Conservation (phyloP, 2,797 vertebrate species). For the Craterocephalus amniculus region DNA sequence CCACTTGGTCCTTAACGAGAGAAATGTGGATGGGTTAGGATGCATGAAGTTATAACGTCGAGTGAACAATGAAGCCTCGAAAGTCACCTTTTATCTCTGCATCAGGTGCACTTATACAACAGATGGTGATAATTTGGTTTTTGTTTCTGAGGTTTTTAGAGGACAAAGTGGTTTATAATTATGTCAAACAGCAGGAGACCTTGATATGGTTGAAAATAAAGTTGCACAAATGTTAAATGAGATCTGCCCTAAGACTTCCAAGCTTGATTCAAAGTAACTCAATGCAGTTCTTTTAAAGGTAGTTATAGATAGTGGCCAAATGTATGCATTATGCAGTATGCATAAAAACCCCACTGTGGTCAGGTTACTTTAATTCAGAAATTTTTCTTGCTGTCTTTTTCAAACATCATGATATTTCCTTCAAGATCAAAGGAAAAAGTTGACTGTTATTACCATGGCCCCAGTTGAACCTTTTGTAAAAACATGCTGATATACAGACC, state of each 20-base stretch:
- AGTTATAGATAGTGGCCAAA: too few species aligned
- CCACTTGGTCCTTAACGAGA: conserved; percentile 63
- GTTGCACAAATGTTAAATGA: neutral
- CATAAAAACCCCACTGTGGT: too few species aligned
- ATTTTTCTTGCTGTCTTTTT: too few species aligned
- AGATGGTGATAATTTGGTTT: neutral
- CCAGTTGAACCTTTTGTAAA: too few species aligned
- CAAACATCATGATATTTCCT: too few species aligned
- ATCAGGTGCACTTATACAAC: neutral
- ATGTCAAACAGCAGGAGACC: neutral
- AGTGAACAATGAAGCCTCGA: neutral
- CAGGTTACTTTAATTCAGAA: too few species aligned
- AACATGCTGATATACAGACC: too few species aligned
- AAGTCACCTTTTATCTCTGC: conserved; percentile 7
- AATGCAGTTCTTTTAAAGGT: too few species aligned
- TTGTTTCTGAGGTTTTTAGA: neutral
- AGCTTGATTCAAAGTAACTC: neutral
- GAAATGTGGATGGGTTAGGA: conserved; percentile 38
- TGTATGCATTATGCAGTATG: too few species aligned
- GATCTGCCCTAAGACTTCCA: neutral
- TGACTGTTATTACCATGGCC: too few species aligned
- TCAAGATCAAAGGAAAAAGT: too few species aligned
- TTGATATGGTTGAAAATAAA: neutral
- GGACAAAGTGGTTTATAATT: neutral
- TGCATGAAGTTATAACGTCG: neutral